Conservation (phyloP, 2,113 vertebrate genomes). For the Malurus melanocephalus region DNA sequence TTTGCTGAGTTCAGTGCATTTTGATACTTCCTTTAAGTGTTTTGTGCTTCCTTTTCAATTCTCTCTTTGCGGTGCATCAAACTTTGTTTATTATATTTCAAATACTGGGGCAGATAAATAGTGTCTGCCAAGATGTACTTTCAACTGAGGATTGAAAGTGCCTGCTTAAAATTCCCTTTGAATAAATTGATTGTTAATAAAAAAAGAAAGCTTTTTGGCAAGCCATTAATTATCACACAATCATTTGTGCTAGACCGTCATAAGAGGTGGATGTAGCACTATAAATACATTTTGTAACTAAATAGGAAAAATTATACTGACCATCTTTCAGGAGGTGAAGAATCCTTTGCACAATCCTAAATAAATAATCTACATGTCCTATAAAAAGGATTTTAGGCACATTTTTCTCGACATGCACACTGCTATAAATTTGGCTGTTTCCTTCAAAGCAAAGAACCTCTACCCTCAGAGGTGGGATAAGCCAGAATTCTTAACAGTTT, state of each 20-base stretch:
- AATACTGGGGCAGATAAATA: conserved; percentile 43
- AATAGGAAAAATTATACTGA: not conserved
- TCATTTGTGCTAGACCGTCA: conserved; percentile 50
- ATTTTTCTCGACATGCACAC: not conserved
- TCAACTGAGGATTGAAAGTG: conserved; percentile 37
- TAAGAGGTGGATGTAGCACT: not conserved
- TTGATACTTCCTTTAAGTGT: not conserved
- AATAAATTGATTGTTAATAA: conserved; percentile 28
- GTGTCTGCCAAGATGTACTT: conserved; percentile 44
- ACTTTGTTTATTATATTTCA: conserved; percentile 44
- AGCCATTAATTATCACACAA: conserved; percentile 59
- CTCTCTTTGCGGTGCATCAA: conserved; percentile 24
- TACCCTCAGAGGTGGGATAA: not conserved
- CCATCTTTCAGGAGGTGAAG: not conserved
- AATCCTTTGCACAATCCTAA: not conserved
- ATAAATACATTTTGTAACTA: conserved; percentile 22
- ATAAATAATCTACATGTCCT: not conserved
- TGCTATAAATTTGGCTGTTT: not conserved
- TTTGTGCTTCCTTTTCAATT: conserved; percentile 33
- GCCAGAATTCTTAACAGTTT: not conserved
- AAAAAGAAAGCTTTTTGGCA: conserved; percentile 44
- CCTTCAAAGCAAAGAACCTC: not conserved
- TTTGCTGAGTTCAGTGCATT: not conserved
- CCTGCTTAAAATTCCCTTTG: conserved; percentile 63
- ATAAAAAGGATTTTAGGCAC: not conserved